A percentile compares a stretch with the other conserved stretches of the same genome.
Evolutionary conservation across 2,797 vertebrate species (phyloP).

Genomic region (Fistularia tabacaria): DNA sequence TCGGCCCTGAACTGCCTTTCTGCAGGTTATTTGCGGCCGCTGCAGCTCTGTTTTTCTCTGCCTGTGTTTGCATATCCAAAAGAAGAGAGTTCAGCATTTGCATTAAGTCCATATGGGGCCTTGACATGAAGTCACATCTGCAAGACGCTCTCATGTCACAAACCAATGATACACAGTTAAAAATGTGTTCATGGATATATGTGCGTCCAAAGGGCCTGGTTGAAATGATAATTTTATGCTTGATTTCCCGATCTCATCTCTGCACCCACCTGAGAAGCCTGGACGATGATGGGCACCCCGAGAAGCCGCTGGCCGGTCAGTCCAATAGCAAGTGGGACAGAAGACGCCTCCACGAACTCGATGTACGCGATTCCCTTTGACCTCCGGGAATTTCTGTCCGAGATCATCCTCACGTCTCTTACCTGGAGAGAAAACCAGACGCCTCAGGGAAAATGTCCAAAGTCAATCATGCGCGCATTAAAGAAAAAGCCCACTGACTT

Average conservation of each 20-base stretch:
- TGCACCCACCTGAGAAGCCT: constrained; percentile 89
- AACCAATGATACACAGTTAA: too few species aligned
- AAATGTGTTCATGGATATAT: too few species aligned
- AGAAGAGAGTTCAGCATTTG: too few species aligned
- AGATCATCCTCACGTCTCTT: constrained; percentile 97
- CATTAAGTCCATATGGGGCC: not conserved
- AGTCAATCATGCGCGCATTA: fast-evolving
- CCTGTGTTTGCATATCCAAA: constrained; percentile 66
- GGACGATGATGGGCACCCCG: constrained; percentile 97
- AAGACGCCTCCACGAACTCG: constrained; percentile 94
- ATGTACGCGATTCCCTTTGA: constrained; percentile 99
- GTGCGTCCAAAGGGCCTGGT: too few species aligned
- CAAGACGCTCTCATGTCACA: too few species aligned
- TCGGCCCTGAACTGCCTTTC: constrained; percentile 93
- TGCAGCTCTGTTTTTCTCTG: constrained; percentile 97
- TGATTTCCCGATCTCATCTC: not conserved
- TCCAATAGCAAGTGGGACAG: constrained; percentile 95
- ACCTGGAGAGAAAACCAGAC: constrained; percentile 73
- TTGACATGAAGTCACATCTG: too few species aligned
- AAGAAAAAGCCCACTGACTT: constrained; percentile 69
- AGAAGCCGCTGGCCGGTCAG: constrained; percentile 94
- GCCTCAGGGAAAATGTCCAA: not conserved
- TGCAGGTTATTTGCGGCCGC: constrained; percentile 95
- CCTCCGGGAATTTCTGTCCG: constrained; percentile 94
- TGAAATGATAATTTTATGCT: too few species aligned